Evolutionary conservation across 2,797 vertebrate genomes (phyloP), one percentile per base, ranked within the genome.

Genomic region (Chrosomus eos): DNA sequence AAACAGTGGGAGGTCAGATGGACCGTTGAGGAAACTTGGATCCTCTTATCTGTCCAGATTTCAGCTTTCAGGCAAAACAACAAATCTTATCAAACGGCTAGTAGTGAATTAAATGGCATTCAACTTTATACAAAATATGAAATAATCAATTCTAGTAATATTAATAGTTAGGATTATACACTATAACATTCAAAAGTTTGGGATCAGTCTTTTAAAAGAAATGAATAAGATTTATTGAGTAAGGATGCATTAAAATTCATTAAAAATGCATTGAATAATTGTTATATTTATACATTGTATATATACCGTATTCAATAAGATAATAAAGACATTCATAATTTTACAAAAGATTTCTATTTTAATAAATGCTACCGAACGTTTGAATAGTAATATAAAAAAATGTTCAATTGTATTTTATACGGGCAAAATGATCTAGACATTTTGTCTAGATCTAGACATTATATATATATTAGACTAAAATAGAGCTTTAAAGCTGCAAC

Each of bases 11-110:
- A 73, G 71, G 60, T 83, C 43, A 64, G 70, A 74, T 74, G 71
- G 71, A 75, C 81, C 28, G 81, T 82, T 83, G 78, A 53, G 31
- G 64, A 80, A 80, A 80, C 78, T 68, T 80, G 82, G 73, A 58
- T 68, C 48, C 33, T 70, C 31, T 83, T 51, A 51, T 83, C 31
- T 66, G 33, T 26, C 58, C 72, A 71, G 81, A 74, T 82, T 82
- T 82, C 58, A 58, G n/a, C 19, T 74, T 82, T 74, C 6, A 23
- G 6, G 7, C 28, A 51, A 51, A 58, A 48, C 38, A 18, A 26
- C 28, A 8, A 10, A 31, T 73, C 55, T 45, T 74, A 36, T 36
- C 1, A 3, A 74, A 64, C n/a, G 23, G 55, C 55, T 60, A 40
- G 33, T 26, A 40, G 23, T 60, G 21, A 55, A 75, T 0, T 14